Evolutionary conservation across 2,113 vertebrate genomes (phyloP).

Genomic region (Balaeniceps rex): DNA sequence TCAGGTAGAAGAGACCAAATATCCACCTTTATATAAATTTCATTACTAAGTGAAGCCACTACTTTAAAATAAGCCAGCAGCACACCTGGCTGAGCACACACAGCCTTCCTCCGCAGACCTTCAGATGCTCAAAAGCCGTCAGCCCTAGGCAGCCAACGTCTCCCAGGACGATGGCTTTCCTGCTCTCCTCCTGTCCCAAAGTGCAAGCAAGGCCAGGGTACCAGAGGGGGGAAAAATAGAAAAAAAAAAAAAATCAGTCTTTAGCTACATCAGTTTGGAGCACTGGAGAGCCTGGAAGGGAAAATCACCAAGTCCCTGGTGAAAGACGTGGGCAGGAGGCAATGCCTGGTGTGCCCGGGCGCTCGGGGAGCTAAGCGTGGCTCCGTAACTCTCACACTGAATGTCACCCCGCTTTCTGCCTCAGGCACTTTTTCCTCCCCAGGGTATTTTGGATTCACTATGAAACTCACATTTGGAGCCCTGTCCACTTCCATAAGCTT

Average conservation of each 20-base stretch:
- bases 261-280: neutral
- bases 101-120: neutral
- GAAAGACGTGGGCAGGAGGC: neutral
- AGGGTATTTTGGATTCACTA: neutral
- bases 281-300: neutral
- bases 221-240: no score
- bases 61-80: neutral
- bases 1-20: neutral
- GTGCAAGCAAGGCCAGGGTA: neutral
- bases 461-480: neutral
- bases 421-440: accelerated
- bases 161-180: neutral
- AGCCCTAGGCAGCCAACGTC: neutral
- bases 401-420: neutral
- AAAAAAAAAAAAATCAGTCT: no score
- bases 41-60: no score
- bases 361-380: accelerated
- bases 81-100: neutral
- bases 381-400: neutral
- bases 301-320: accelerated
- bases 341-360: neutral
- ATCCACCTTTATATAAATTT: no score
- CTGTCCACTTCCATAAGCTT: neutral
- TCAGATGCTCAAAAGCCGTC: neutral
- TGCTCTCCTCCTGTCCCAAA: neutral